A percentile compares a stretch with the other conserved stretches of the same genome.
These are phyloP conservation scores for Drosophila siamana DNA, from an alignment of 2,888 invertebrate species.

Conservation along the genomic window DNA sequence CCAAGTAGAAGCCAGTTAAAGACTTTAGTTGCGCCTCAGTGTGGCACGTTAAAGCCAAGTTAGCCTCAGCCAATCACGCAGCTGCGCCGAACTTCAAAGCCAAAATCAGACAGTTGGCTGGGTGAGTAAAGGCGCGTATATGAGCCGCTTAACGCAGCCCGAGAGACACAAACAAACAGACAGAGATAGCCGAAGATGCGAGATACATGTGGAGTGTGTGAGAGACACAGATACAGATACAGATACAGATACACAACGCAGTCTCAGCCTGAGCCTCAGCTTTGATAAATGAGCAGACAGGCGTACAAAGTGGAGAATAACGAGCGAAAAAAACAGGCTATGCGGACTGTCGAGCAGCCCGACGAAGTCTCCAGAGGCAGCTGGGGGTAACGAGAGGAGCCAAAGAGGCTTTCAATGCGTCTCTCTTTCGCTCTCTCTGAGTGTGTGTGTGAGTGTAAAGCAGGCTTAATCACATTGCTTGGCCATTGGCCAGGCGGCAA, in stretches of 20 bases:
- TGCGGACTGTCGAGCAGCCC: too few relatives aligned
- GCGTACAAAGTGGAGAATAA: conserved; percentile 80
- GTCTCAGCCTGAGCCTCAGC: conserved; percentile 62
- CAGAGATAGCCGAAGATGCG: conserved; percentile 21
- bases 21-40: conserved; percentile 74
- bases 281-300: conserved; percentile 83
- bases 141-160: conserved; percentile 79
- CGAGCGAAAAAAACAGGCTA: conserved; percentile 75
- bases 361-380: conserved; percentile 2
- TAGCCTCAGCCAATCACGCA: conserved; percentile 81
- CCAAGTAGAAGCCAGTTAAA: conserved; percentile 76
- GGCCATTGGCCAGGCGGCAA: conserved; percentile 81
- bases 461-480: conserved; percentile 83
- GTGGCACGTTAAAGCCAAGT: conserved; percentile 50
- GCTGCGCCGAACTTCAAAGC: conserved; percentile 84
- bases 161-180: conserved; percentile 39
- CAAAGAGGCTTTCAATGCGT: conserved; percentile 9
- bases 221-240: not conserved
- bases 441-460: conserved; percentile 58
- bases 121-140: conserved; percentile 50
- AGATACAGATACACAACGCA: conserved; percentile 10
- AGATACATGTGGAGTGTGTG: not conserved
- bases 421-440: conserved; percentile 22
- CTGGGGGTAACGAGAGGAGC: conserved; percentile 25
- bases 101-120: conserved; percentile 69